These are phyloP conservation scores for Indicator indicator DNA, from an alignment of 2,113 vertebrate species.

Conservation along the genomic window DNA sequence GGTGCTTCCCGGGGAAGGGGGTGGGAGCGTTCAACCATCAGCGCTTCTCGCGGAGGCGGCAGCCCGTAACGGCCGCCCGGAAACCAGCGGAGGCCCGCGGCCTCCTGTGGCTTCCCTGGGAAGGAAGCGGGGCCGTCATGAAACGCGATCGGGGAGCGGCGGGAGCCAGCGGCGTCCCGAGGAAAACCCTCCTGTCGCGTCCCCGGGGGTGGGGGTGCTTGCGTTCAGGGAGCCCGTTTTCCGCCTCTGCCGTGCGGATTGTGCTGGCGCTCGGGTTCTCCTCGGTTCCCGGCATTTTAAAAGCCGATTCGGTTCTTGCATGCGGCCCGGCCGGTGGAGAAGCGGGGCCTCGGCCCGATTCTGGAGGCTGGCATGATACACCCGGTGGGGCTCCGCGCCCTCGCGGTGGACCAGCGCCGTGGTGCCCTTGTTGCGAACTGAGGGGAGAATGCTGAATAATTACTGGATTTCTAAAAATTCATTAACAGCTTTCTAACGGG, in stretches of 20 bases:
- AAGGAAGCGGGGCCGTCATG: background rate
- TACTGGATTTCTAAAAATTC: background rate
- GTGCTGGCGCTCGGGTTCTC: background rate
- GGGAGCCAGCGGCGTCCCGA: background rate
- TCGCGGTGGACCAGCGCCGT: background rate
- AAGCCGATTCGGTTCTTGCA: background rate
- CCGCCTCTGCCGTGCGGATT: background rate
- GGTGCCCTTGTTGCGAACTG: fast-evolving
- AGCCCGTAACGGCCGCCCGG: no score
- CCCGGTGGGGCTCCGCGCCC: background rate
- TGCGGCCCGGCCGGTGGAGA: background rate
- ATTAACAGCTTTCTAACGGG: fast-evolving
- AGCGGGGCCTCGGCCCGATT: background rate
- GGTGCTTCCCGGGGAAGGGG: background rate
- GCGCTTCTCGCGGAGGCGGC: background rate
- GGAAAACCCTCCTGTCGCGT: background rate
- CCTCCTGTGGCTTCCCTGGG: background rate
- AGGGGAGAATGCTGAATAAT: background rate
- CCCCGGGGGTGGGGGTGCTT: no score
- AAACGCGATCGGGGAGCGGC: background rate
- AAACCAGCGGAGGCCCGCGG: background rate
- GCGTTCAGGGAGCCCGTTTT: no score
- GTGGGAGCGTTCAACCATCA: background rate
- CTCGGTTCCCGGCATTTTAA: background rate
- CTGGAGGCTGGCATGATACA: background rate